Conservation (phyloP, 1,140 invertebrate species). For the Orchestia grillus region DNA sequence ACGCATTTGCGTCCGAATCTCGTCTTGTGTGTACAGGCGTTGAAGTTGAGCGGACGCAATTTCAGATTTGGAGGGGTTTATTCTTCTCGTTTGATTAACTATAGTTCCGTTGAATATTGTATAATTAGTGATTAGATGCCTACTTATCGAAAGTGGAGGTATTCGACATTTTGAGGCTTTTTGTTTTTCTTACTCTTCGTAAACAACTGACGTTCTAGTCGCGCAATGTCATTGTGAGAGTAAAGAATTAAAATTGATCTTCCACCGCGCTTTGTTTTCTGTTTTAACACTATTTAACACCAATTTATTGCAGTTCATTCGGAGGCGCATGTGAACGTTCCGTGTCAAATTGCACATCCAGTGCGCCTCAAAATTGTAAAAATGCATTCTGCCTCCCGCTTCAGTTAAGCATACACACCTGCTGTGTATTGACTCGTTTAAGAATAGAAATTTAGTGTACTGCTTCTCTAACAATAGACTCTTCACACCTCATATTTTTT, state of each 20-base stretch:
- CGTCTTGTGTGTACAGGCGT: not conserved
- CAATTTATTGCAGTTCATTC: not conserved
- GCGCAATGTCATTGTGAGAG: not conserved
- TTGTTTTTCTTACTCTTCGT: not conserved
- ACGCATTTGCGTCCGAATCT: not conserved
- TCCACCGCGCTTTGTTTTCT: not conserved
- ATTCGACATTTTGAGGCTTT: not conserved
- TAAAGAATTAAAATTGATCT: not conserved
- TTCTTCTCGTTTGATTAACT: not conserved
- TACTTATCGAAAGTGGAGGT: not conserved
- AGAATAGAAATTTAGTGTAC: not conserved
- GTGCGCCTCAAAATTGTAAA: not conserved
- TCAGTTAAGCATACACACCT: not conserved
- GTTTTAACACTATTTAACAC: not conserved
- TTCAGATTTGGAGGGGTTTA: not conserved
- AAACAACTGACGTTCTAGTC: not conserved
- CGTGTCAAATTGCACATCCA: not conserved
- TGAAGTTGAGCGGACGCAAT: not conserved
- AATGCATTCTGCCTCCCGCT: not conserved
- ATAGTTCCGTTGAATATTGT: not conserved
- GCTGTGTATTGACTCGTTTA: too few species aligned
- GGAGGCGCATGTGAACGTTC: not conserved
- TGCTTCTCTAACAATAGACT: not conserved
- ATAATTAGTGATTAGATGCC: not conserved
- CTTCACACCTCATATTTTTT: not conserved